Conservation (phyloP, 2,113 vertebrate species). For the Diadophis punctatus region DNA sequence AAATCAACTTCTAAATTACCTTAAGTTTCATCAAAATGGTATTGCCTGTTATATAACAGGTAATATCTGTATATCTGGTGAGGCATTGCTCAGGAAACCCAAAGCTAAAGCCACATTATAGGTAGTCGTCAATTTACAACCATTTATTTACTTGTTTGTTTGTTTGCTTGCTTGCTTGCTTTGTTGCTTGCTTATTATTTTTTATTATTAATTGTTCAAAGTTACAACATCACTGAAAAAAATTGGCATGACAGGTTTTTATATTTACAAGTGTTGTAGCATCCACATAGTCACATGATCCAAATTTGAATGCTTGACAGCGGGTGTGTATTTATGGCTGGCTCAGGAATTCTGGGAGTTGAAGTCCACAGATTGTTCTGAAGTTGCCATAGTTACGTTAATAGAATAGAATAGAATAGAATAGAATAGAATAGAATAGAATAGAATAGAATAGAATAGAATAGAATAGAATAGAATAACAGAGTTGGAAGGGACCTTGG, state of each 20-base stretch:
- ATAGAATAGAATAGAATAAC: no score
- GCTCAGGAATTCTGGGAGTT: not conserved
- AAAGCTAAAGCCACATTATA: not conserved
- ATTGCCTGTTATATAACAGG: not conserved
- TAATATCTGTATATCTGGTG: not conserved
- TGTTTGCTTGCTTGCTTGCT: no score
- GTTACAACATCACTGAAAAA: not conserved
- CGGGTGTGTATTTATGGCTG: not conserved
- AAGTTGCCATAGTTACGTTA: no score
- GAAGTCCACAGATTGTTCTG: not conserved
- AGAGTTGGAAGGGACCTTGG: no score
- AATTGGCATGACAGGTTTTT: not conserved
- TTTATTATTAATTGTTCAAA: not conserved
- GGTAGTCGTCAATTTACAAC: not conserved
- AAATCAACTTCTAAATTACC: not conserved
- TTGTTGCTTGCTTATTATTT: no score
- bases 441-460: no score
- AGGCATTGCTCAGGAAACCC: not conserved
- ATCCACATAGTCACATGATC: not conserved
- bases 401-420: no score
- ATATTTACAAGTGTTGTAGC: not conserved
- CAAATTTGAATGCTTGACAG: no score
- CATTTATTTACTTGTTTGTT: not conserved
- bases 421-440: no score
- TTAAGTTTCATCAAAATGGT: not conserved